A percentile compares a stretch with the other conserved stretches of the same genome.
These are phyloP conservation scores for Bucco capensis DNA, from an alignment of 2,113 vertebrate genomes.

Conservation along the genomic window DNA sequence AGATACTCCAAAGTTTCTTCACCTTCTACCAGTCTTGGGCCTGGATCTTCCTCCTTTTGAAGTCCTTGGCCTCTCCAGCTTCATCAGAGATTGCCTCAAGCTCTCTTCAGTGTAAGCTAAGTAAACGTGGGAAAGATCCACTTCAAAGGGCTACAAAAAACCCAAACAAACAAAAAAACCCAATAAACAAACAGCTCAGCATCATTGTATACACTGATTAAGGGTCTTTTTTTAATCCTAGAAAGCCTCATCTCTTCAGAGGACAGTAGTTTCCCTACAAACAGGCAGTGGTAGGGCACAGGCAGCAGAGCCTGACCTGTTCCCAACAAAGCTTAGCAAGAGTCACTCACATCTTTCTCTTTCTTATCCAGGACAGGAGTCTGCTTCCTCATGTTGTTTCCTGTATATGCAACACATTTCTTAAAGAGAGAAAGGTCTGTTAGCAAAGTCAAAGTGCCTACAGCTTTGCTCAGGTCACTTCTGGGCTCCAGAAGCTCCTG, in stretches of 20 bases:
- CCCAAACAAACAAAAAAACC: background rate
- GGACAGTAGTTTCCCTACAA: background rate
- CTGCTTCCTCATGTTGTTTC: conserved; percentile 99
- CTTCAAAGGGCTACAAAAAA: conserved; percentile 87
- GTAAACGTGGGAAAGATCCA: conserved; percentile 95
- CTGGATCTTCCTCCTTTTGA: conserved; percentile 91
- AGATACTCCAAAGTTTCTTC: conserved; percentile 51
- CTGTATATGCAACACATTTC: conserved; percentile 99
- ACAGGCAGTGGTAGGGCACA: background rate
- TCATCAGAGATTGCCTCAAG: conserved; percentile 93
- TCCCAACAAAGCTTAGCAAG: background rate
- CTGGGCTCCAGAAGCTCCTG: background rate
- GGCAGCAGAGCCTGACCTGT: background rate
- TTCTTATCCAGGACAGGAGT: conserved; percentile 93
- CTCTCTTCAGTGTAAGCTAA: conserved; percentile 97
- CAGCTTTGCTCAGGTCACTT: background rate
- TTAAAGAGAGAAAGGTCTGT: conserved; percentile 56
- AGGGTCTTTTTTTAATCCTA: background rate
- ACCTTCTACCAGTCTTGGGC: conserved; percentile 93
- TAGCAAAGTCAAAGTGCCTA: background rate
- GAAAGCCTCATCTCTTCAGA: background rate
- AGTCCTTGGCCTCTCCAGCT: conserved; percentile 89
- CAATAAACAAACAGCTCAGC: background rate
- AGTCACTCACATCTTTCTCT: conserved; percentile 92
- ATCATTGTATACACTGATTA: background rate